phyloP scores from a whole-genome alignment of 2,797 vertebrate genomes.

The Gallinago stenura region DNA sequence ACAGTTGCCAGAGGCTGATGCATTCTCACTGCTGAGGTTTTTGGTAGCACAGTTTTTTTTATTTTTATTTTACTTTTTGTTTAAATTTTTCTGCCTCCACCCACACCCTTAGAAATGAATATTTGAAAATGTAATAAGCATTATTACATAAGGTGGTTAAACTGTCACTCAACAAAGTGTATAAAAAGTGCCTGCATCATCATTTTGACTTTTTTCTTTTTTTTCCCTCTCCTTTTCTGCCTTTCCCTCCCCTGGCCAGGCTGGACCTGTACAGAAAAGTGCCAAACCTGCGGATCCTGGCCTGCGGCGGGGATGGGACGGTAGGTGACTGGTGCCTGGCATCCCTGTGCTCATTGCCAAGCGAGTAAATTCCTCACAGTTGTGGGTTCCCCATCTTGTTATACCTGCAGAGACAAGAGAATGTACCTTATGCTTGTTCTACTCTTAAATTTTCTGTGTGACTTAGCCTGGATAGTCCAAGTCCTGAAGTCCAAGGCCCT shows the following conservation, averaged over 20 bases:
- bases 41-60: background rate
- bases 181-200: background rate
- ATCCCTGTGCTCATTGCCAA: background rate
- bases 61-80: no score
- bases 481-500: background rate
- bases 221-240: background rate
- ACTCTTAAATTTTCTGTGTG: background rate
- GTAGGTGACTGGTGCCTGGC: constrained; percentile 75
- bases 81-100: background rate
- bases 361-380: background rate
- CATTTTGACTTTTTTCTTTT: background rate
- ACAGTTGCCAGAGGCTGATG: background rate
- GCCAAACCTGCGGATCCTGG: constrained; percentile 96
- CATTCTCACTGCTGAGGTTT: background rate
- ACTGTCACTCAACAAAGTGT: background rate
- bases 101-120: background rate
- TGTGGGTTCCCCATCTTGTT: background rate
- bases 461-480: background rate
- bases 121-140: background rate
- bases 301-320: constrained; percentile 96
- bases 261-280: constrained; percentile 97
- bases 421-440: rapidly evolving
- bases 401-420: background rate
- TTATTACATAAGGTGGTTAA: background rate
- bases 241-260: constrained; percentile 69